Conservation (phyloP, 2,797 vertebrate species). For the Lepus oiostolus region DNA sequence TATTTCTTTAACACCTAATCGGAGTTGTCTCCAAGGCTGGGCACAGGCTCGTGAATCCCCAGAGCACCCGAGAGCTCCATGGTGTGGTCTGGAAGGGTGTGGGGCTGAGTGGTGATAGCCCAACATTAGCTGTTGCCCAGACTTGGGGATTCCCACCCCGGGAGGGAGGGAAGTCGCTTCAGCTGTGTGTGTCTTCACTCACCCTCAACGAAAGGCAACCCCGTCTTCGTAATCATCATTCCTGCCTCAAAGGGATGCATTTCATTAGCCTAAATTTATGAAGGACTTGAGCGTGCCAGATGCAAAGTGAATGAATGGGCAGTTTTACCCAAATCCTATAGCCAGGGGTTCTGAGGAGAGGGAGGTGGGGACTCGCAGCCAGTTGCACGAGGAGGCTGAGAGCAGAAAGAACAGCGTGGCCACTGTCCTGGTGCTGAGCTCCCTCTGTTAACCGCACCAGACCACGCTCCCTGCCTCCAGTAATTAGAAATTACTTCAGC, state of each 20-base stretch:
- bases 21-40: conserved; percentile 61
- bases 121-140: conserved; percentile 25
- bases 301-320: conserved; percentile 45
- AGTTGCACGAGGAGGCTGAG: conserved; percentile 12
- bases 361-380: conserved; percentile 25
- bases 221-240: conserved; percentile 56
- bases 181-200: neutral
- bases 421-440: conserved; percentile 68
- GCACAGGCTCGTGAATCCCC: conserved; percentile 64
- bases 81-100: conserved; percentile 70
- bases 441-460: conserved; percentile 72
- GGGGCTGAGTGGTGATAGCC: conserved; percentile 67
- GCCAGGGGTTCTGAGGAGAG: neutral
- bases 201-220: conserved; percentile 24
- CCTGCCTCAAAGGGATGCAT: conserved; percentile 57
- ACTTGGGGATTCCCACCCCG: neutral
- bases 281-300: conserved; percentile 44
- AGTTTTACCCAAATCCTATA: neutral
- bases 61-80: conserved; percentile 65
- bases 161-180: conserved; percentile 37
- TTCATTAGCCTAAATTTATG: conserved; percentile 66
- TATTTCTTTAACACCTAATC: conserved; percentile 73
- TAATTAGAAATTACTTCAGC: conserved; percentile 84
- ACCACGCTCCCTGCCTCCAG: conserved; percentile 76
- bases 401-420: conserved; percentile 74